Base-by-base conservation (phyloP, 2,797 vertebrate genomes). In the Neomorphus geoffroyi region DNA sequence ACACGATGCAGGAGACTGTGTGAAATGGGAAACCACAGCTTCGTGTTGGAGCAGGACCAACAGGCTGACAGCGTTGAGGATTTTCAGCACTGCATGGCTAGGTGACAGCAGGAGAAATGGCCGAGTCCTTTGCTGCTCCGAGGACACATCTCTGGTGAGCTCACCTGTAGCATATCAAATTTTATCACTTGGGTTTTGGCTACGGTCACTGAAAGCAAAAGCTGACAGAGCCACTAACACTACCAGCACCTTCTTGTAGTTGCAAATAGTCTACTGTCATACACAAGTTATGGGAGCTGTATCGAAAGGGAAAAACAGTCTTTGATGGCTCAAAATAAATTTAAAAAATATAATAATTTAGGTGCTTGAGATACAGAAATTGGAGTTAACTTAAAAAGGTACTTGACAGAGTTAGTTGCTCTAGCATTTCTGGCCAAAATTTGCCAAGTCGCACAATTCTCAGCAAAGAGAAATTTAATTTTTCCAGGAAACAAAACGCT, bases 401-500 rank as follows among this genome's bases (percentile, higher is more conserved):
- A 27, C 16, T 81, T 73, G 6, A 54, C 32, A 37, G 21, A 80
- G 46, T 18, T 43, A 43, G 19, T 56, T 74, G 18, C 24, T 86
- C 11, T 35, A 62, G 50, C 3, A 45, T 70, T 93, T 87, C 80
- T 70, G n/a, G 46, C 14, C 65, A 73, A 13, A 7, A 4, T 67
- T 88, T 78, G 77, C 32, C 86, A 93, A 82, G 48, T 70, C 66
- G 56, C 80, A 77, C 56, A 94, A 84, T 50, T 66, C 60, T 81
- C 28, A 80, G 45, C 28, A 67, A 0, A 35, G 32, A 75, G 23
- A 23, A 60, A 57, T 54, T 69, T 22, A 3, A 45, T 88, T 90
- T 73, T 90, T 85, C 48, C 86, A 45, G 32, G 23, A 64, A 73
- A 57, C 21, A 45, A 86, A 87, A 73, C 27, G 32, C 33, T 85